Evolutionary conservation across 2,888 invertebrate species (phyloP).

Genomic region (Leucophenga maculata): DNA sequence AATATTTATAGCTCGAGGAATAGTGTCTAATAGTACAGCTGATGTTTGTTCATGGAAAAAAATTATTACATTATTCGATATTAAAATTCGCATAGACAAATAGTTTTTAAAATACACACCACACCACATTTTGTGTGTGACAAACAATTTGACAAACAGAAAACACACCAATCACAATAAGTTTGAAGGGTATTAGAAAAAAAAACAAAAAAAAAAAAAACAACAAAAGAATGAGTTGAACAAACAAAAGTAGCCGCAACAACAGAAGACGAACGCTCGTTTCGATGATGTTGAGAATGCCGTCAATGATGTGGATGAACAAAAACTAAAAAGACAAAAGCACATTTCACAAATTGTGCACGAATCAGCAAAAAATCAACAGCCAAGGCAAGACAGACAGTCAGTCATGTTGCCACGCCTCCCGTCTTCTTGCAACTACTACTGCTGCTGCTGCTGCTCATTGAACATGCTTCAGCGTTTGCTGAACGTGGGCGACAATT

Average conservation of each 20-base stretch:
- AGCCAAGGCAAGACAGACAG: background rate
- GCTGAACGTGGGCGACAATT: slow-evolving; percentile 41
- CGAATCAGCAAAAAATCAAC: slow-evolving; percentile 21
- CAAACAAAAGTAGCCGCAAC: slow-evolving; percentile 5
- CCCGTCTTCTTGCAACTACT: background rate
- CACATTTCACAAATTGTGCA: slow-evolving; percentile 25
- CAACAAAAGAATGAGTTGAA: background rate
- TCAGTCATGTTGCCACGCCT: background rate
- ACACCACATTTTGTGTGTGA: too few relatives aligned
- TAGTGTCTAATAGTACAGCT: too few relatives aligned
- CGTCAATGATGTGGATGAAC: background rate
- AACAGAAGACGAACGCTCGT: background rate
- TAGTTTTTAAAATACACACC: too few relatives aligned
- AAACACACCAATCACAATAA: too few relatives aligned
- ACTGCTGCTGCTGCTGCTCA: background rate
- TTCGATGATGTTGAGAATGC: background rate
- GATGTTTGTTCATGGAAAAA: too few relatives aligned
- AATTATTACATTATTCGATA: too few relatives aligned
- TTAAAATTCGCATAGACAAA: too few relatives aligned
- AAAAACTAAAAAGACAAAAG: slow-evolving; percentile 12
- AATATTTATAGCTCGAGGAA: too few relatives aligned
- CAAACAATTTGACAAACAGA: too few relatives aligned
- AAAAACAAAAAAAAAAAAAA: background rate
- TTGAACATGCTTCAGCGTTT: slow-evolving; percentile 9
- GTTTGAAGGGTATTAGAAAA: too few relatives aligned